Evolutionary conservation across 2,888 invertebrate genomes (phyloP), one percentile per base, ranked within the genome.

Genomic region (Tetranychus truncatus): DNA sequence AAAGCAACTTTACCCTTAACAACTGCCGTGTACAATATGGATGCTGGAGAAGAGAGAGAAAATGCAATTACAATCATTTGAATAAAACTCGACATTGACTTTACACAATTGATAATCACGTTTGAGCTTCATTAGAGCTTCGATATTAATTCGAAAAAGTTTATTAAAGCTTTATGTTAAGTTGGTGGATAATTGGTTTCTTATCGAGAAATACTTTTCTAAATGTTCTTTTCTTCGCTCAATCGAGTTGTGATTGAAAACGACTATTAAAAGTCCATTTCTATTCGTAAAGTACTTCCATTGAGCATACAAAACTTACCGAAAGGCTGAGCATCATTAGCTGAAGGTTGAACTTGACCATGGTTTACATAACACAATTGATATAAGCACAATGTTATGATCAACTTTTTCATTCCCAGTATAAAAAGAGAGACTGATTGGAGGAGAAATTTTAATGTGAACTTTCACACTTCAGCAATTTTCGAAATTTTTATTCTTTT

Each of bases 21-120:
- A 34, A 79, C 79, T 24, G 79, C 79, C 15, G 79, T 79, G 44
- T 79, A 79, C 15, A 79, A 75, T 69, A 79, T 79, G 44, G 79
- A 79, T 34, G 79, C 79, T 79, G 76, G 11, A 9, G 20, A 72
- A 45, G 45, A 45, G 6, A 71, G 34, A 21, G 3, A 71, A 21
- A 20, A 34, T 34, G 1, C 3, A 34, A 34, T 34, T 34, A 34
- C 34, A 34, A 34, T 34, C 34, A 34, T 34, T 24, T 34, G 34
- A 6, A 69, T 69, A 20, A 24, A 69, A 20, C 20, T 20, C 11
- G 8, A 15, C 6, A 66, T 15, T 20, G 1, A 66, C 66, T 20
- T 34, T 34, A 5, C 34, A 34, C 34, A 34, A 34, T 34, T 34
- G 34, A 34, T 34, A 34, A 34, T 34, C 34, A 5, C 34, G 34